Conservation (phyloP, 1,140 invertebrate genomes). For the Anthonomus grandis region DNA sequence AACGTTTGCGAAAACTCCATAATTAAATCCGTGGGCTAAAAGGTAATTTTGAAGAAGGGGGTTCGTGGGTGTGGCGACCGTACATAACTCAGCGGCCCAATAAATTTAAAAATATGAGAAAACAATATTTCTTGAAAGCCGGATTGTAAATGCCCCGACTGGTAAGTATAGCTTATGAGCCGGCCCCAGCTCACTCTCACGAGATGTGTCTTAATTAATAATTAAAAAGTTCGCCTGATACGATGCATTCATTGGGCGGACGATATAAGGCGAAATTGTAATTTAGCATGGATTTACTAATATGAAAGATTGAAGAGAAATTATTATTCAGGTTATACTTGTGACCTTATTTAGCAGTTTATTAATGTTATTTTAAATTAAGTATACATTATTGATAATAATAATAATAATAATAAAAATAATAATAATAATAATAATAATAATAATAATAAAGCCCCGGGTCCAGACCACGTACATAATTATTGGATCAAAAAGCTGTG, state of each 20-base stretch:
- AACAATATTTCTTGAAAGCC: conserved; percentile 17
- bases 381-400: too few relatives aligned
- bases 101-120: conserved; percentile 17
- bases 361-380: too few relatives aligned
- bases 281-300: neutral
- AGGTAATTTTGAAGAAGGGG: conserved; percentile 6
- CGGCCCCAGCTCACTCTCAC: conserved; percentile 9
- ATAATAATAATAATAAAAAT: too few relatives aligned
- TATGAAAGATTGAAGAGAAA: neutral
- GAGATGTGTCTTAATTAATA: conserved; percentile 12
- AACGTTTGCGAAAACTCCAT: conserved; percentile 9
- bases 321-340: too few relatives aligned
- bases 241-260: neutral
- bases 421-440: too few relatives aligned
- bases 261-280: neutral
- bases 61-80: conserved; percentile 4
- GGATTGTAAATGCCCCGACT: conserved; percentile 8
- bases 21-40: conserved; percentile 11
- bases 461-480: too few relatives aligned
- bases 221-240: conserved; percentile 5
- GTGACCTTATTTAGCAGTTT: too few relatives aligned
- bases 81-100: conserved; percentile 11
- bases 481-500: too few relatives aligned
- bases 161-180: conserved; percentile 11
- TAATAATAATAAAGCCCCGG: too few relatives aligned